Evolutionary conservation across 2,797 vertebrate species (phyloP).

Genomic region (Taeniopygia guttata): DNA sequence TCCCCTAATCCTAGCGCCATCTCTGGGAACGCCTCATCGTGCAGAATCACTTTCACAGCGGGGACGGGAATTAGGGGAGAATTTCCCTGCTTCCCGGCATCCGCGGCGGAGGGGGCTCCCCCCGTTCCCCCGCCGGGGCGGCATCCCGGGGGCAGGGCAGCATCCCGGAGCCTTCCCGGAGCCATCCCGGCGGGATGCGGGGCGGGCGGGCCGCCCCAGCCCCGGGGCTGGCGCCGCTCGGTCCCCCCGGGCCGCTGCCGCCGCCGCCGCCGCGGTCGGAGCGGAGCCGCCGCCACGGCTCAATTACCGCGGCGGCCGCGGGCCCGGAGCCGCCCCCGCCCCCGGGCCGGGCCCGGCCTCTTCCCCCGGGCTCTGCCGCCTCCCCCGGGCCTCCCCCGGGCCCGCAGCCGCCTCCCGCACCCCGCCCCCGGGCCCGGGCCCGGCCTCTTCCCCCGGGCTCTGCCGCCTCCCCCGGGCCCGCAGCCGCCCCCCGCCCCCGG

Average conservation of each 20-base stretch:
- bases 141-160: neutral
- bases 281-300: constrained; percentile 83
- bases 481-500: no score
- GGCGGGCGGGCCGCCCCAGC: neutral
- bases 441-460: no score
- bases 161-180: neutral
- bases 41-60: neutral
- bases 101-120: accelerated
- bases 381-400: no score
- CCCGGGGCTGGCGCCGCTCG: constrained; percentile 31
- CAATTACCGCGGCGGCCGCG: neutral
- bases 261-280: constrained; percentile 72
- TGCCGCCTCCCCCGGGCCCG: no score
- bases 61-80: neutral
- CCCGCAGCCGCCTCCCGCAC: no score
- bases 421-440: no score
- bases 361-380: no score
- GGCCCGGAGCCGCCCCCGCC: no score
- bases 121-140: neutral
- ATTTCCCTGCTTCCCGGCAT: neutral
- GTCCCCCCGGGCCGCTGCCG: constrained; percentile 83
- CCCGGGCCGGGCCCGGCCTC: no score
- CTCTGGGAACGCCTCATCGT: neutral
- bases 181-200: neutral
- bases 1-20: neutral